Percentiles rank a stretch among this genome's conserved stretches.
These are phyloP conservation scores for Drosophila lacertosa DNA, from an alignment of 1,140 invertebrate species.

Conservation along the genomic window DNA sequence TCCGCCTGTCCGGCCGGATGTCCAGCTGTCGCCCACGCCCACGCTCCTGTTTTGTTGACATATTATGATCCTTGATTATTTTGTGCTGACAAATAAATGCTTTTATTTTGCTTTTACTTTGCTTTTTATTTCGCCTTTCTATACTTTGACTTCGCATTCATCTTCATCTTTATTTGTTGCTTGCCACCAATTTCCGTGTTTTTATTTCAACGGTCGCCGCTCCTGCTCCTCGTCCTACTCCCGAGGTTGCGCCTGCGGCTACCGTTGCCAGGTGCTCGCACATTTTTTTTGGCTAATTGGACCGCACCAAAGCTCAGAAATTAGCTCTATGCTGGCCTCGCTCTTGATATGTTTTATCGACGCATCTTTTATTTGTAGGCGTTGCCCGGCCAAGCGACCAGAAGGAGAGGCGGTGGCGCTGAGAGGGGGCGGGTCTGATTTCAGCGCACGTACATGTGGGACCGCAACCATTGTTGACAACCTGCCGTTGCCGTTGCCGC, in stretches of 20 bases:
- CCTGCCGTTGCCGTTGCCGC: conserved; percentile 15
- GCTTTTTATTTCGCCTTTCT: conserved; percentile 3
- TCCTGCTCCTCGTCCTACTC: not conserved
- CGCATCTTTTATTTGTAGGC: conserved; percentile 34
- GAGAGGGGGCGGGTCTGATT: not conserved
- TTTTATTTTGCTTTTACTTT: conserved; percentile 58
- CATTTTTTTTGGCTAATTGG: conserved; percentile 35
- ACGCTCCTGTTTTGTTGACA: conserved; percentile 62
- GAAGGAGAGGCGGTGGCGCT: too few relatives aligned
- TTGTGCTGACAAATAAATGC: conserved; percentile 82
- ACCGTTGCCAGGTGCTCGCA: conserved; percentile 39
- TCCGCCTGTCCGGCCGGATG: conserved; percentile 15
- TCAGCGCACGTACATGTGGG: conserved; percentile 19
- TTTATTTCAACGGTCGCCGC: conserved; percentile 12
- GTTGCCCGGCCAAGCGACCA: conserved; percentile 2
- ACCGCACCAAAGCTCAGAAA: conserved; percentile 17
- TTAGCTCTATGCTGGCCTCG: not conserved
- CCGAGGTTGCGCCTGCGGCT: conserved; percentile 8
- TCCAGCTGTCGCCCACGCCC: conserved; percentile 5
- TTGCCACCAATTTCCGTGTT: conserved; percentile 32
- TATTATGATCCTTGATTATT: conserved; percentile 82
- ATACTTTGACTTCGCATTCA: conserved; percentile 8
- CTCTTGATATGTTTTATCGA: conserved; percentile 14
- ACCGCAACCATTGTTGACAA: conserved; percentile 12
- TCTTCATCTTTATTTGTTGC: conserved; percentile 9